A percentile compares a stretch with the other conserved stretches of the same genome.
Evolutionary conservation across 2,888 invertebrate genomes (phyloP).

Genomic region (Dioctria rufipes): DNA sequence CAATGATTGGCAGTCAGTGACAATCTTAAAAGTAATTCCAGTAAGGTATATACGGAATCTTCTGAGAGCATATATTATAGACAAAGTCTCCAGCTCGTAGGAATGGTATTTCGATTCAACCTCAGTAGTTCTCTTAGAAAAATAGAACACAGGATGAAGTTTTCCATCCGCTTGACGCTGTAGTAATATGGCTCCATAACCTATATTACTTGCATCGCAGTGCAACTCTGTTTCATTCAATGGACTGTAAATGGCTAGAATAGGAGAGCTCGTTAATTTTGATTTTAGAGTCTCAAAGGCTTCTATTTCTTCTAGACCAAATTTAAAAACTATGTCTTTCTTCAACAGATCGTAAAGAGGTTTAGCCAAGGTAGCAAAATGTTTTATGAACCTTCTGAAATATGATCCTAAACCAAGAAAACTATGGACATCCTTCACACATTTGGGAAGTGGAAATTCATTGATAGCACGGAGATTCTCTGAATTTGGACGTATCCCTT

Average conservation of each 20-base stretch:
- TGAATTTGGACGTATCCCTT: constrained; percentile 52
- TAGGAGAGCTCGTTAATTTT: constrained; percentile 58
- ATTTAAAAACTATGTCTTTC: constrained; percentile 50
- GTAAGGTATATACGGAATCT: constrained; percentile 56
- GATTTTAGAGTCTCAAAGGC: constrained; percentile 50
- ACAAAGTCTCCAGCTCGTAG: constrained; percentile 60
- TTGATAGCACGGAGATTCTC: constrained; percentile 51
- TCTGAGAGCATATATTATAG: constrained; percentile 61
- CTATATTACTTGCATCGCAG: constrained; percentile 63
- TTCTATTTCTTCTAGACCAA: constrained; percentile 46
- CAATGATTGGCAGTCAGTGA: constrained; percentile 60
- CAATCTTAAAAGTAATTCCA: constrained; percentile 57
- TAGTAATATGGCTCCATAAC: constrained; percentile 64
- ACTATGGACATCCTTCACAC: constrained; percentile 60
- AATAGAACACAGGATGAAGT: constrained; percentile 65
- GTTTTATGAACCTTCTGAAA: constrained; percentile 62
- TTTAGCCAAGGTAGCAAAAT: constrained; percentile 61
- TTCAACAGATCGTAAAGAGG: constrained; percentile 63
- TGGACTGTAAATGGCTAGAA: constrained; percentile 64
- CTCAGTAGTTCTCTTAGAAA: constrained; percentile 38
- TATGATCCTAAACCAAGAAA: constrained; percentile 57
- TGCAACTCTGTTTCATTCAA: constrained; percentile 63
- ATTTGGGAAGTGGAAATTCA: constrained; percentile 57
- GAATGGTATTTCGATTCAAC: constrained; percentile 55
- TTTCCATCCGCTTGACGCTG: constrained; percentile 61